Evolutionary conservation across 1,140 invertebrate genomes (phyloP).

Genomic region (Pinna nobilis): DNA sequence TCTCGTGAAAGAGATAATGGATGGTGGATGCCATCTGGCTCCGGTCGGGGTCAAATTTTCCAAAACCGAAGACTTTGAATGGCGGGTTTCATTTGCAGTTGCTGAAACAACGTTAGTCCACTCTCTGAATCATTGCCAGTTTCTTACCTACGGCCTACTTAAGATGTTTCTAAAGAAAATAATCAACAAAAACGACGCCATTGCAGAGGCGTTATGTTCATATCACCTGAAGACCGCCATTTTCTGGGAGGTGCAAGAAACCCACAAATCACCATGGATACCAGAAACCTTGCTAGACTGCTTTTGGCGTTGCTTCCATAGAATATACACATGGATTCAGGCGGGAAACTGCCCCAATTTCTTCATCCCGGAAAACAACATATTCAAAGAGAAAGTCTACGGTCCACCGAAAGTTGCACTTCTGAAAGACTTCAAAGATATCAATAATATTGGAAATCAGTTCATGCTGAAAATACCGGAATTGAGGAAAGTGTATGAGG

Average conservation of each 20-base stretch:
- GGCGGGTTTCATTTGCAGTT: conserved; percentile 23
- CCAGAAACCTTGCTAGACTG: conserved; percentile 78
- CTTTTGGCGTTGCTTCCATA: conserved; percentile 19
- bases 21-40: conserved; percentile 7
- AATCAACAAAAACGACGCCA: not conserved
- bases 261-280: not conserved
- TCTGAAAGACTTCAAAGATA: not conserved
- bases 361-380: conserved; percentile 24
- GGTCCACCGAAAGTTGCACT: not conserved
- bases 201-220: not conserved
- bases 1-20: not conserved
- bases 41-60: not conserved
- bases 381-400: conserved; percentile 5
- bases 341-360: conserved; percentile 12
- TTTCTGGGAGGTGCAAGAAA: conserved; percentile 11
- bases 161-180: conserved; percentile 21
- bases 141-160: conserved; percentile 15
- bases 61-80: not conserved
- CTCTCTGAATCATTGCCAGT: conserved; percentile 29
- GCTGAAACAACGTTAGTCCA: conserved; percentile 27
- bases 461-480: not conserved
- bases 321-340: conserved; percentile 1
- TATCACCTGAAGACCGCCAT: conserved; percentile 26
- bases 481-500: not conserved
- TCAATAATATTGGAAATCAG: not conserved